Conservation (phyloP, 1,140 invertebrate species). For the Capitella teleta region DNA sequence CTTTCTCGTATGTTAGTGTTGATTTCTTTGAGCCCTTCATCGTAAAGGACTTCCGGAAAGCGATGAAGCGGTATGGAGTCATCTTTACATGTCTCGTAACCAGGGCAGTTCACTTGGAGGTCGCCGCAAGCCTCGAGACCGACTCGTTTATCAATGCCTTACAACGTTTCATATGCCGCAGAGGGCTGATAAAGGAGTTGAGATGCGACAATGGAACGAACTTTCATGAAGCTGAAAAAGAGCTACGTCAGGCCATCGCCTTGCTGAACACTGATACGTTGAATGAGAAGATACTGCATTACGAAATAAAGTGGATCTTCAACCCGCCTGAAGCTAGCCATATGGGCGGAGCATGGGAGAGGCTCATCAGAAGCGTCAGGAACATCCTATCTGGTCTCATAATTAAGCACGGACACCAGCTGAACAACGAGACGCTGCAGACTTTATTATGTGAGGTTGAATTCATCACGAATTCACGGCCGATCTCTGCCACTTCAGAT, state of each 20-base stretch:
- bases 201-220: constrained; percentile 19
- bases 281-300: too few relatives aligned
- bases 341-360: constrained; percentile 16
- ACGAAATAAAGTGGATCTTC: constrained; percentile 16
- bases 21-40: constrained; percentile 18
- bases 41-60: constrained; percentile 17
- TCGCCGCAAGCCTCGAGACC: constrained; percentile 15
- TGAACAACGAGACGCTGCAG: constrained; percentile 6
- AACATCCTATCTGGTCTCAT: constrained; percentile 18
- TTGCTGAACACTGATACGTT: constrained; percentile 5
- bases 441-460: constrained; percentile 18
- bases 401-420: neutral
- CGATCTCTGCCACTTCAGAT: constrained; percentile 6
- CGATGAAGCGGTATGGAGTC: constrained; percentile 14
- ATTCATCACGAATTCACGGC: constrained; percentile 13
- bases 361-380: constrained; percentile 17
- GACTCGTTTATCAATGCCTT: constrained; percentile 20
- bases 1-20: constrained; percentile 16
- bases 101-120: constrained; percentile 16
- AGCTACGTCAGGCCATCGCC: neutral
- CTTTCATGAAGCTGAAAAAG: constrained; percentile 14
- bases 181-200: constrained; percentile 12
- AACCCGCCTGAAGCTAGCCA: constrained; percentile 9
- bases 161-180: constrained; percentile 10
- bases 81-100: constrained; percentile 15